phyloP scores from a whole-genome alignment of 2,797 vertebrate species.

The Melanotaenia trifasciata region DNA sequence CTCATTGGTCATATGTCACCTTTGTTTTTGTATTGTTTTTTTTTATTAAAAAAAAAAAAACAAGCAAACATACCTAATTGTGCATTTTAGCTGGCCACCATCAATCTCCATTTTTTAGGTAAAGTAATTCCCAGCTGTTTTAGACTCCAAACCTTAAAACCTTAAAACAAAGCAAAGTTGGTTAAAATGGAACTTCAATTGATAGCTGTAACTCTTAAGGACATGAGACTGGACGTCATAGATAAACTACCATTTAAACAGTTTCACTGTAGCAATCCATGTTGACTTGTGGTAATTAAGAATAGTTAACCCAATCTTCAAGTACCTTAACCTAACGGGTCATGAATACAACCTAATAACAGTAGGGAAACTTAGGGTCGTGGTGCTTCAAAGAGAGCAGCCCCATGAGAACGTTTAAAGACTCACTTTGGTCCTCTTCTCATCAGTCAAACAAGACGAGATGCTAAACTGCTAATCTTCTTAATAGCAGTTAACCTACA shows the following conservation, averaged over 20 bases:
- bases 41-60: too few species aligned
- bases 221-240: conserved; percentile 50
- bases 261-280: conserved; percentile 28
- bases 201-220: conserved; percentile 41
- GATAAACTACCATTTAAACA: conserved; percentile 57
- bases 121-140: conserved; percentile 24
- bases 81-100: neutral
- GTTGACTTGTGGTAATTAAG: conserved; percentile 27
- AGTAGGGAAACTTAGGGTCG: conserved; percentile 12
- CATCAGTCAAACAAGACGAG: conserved; percentile 66
- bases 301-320: conserved; percentile 43
- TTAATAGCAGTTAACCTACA: conserved; percentile 51
- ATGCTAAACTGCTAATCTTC: conserved; percentile 58
- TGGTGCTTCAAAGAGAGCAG: conserved; percentile 44
- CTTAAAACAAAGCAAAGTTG: conserved; percentile 37
- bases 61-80: too few species aligned
- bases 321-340: conserved; percentile 27
- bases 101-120: conserved; percentile 15
- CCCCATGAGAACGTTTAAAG: conserved; percentile 42
- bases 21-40: too few species aligned
- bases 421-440: conserved; percentile 40
- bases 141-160: conserved; percentile 5
- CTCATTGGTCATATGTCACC: too few species aligned
- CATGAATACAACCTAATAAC: conserved; percentile 43
- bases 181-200: conserved; percentile 42